Conservation (phyloP, 2,113 vertebrate genomes). For the Pseudolaguvia tuberculata region DNA sequence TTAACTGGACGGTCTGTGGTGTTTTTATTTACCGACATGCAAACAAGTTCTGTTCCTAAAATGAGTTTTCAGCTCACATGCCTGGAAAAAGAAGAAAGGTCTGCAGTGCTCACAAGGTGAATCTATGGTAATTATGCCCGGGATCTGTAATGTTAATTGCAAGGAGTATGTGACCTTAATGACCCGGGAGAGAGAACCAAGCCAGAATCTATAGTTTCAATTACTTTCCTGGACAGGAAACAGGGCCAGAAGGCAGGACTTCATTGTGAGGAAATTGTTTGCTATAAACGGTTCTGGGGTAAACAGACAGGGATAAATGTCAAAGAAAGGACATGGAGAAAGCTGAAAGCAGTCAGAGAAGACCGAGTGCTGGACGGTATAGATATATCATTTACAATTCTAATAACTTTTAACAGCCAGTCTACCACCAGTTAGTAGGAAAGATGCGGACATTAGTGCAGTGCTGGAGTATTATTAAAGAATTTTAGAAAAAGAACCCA, state of each 20-base stretch:
- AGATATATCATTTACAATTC: background rate
- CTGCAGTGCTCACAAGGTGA: slow-evolving; percentile 6
- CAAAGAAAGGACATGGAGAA: slow-evolving; percentile 35
- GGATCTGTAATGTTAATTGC: slow-evolving; percentile 19
- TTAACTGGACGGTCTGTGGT: background rate
- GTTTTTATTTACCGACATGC: background rate
- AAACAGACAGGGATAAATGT: slow-evolving; percentile 43
- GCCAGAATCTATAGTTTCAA: slow-evolving; percentile 52
- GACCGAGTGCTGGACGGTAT: background rate
- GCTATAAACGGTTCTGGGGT: slow-evolving; percentile 34
- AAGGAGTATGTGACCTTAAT: slow-evolving; percentile 39
- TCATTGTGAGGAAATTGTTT: slow-evolving; percentile 36
- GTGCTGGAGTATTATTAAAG: slow-evolving; percentile 15
- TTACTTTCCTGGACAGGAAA: slow-evolving; percentile 31
- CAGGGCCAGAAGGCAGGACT: slow-evolving; percentile 33
- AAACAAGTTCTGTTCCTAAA: background rate
- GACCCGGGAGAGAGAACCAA: slow-evolving; percentile 23
- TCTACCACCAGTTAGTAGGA: slow-evolving; percentile 24
- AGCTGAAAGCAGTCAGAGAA: background rate
- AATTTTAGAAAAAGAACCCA: slow-evolving; percentile 4
- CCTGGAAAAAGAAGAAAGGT: background rate
- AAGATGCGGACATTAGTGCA: background rate
- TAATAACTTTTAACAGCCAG: slow-evolving; percentile 24
- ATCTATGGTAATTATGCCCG: slow-evolving; percentile 25
- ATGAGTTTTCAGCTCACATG: background rate